phyloP scores from a whole-genome alignment of 2,888 invertebrate genomes.

The Cheilosia scutellata region DNA sequence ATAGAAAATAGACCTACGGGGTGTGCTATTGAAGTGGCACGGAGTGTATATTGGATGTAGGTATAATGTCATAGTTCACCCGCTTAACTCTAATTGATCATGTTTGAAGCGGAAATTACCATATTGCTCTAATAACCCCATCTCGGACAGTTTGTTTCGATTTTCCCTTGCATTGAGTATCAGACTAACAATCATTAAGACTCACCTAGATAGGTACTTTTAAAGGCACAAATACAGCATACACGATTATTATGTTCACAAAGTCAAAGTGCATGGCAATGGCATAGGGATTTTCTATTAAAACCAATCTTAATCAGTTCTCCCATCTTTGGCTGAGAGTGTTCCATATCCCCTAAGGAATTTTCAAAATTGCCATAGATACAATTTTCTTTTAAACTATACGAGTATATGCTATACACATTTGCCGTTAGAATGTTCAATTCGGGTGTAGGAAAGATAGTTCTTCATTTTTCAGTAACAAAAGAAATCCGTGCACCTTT shows the following conservation, averaged over 20 bases:
- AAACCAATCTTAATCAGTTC: constrained; percentile 50
- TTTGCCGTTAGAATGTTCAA: constrained; percentile 64
- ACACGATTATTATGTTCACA: neutral
- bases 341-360: constrained; percentile 41
- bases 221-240: constrained; percentile 44
- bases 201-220: constrained; percentile 53
- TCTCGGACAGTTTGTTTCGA: constrained; percentile 18
- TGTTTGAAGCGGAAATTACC: neutral
- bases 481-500: constrained; percentile 40
- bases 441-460: constrained; percentile 36
- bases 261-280: constrained; percentile 44
- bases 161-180: constrained; percentile 25
- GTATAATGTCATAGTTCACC: too few species aligned
- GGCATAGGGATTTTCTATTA: constrained; percentile 31
- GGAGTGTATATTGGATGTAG: too few species aligned
- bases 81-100: neutral
- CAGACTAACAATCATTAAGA: constrained; percentile 49
- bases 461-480: constrained; percentile 34
- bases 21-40: too few species aligned
- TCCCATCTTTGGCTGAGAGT: constrained; percentile 51
- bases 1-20: too few species aligned
- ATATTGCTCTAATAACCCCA: constrained; percentile 39
- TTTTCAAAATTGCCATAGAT: constrained; percentile 49
- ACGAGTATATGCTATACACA: constrained; percentile 24
- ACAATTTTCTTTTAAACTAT: constrained; percentile 22